Base-by-base conservation (phyloP, 2,888 invertebrate species). In the Dione vanillae region DNA sequence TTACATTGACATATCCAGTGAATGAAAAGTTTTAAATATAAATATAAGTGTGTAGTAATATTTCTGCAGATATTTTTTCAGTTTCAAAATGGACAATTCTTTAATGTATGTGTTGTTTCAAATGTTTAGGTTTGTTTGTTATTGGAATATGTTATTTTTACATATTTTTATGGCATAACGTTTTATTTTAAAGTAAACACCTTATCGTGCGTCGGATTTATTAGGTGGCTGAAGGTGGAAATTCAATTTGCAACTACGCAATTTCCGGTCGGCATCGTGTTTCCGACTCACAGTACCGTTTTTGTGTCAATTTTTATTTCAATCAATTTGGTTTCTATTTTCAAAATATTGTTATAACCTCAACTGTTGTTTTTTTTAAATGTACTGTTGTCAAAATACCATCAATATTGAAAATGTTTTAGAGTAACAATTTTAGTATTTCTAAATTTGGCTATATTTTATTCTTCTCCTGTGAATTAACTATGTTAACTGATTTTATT, bases 161-260 rank as follows among this genome's bases (percentile, higher is more conserved):
- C n/a, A 61, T 65, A 43, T 59, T 27, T 59, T 69, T 45, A 49
- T 78, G 79, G 80, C 84, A 82, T 82, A 85, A 80, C 81, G 81
- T 78, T 79, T 27, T 12, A 37, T 73, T 79, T 90, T 88, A 90
- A 90, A 62, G 35, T 47, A 49, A 47, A 64, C 64, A 49, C 64
- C 64, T 64, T 49, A 49, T 37, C 16, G 37, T 49, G 16, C 90
- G 85, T 89, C 84, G 84, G 84, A 85, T 87, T 90, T 91, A 90
- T 90, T 90, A 90, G 86, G 83, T 85, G 85, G 82, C 86, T 87
- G 87, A 85, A 80, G 84, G 78, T 90, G 92, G 90, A 92, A 91
- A 92, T 92, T 91, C 90, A 90, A 91, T 91, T 88, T 88, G 87
- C 83, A 88, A 88, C 88, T 89, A 91, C 90, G 91, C 90, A 90